Conservation (phyloP, 2,888 invertebrate genomes). For the Chirona hameri region DNA sequence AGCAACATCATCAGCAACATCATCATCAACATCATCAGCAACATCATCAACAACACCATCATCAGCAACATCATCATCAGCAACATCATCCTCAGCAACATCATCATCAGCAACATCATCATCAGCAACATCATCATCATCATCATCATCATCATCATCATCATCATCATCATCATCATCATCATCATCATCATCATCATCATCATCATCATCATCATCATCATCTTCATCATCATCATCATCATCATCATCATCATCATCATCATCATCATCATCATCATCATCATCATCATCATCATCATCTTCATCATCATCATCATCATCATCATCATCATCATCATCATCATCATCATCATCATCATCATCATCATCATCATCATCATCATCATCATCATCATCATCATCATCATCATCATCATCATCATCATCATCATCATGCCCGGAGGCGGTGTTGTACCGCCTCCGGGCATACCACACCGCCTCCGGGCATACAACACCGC, state of each 20-base stretch:
- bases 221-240: conserved; percentile 12
- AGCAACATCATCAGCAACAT: too few relatives aligned
- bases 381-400: conserved; percentile 22
- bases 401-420: conserved; percentile 22
- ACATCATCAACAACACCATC: too few relatives aligned
- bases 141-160: conserved; percentile 22
- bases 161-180: conserved; percentile 11
- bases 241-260: conserved; percentile 22
- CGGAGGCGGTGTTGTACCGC: not conserved
- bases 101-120: too few relatives aligned
- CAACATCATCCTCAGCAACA: too few relatives aligned
- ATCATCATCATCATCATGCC: conserved; percentile 7
- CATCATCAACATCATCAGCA: too few relatives aligned
- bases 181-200: conserved; percentile 12
- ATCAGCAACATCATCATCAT: too few relatives aligned
- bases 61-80: too few relatives aligned
- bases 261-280: conserved; percentile 22
- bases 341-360: conserved; percentile 22
- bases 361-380: conserved; percentile 22
- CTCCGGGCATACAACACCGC: too few relatives aligned
- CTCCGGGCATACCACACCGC: too few relatives aligned
- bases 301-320: conserved; percentile 12
- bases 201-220: conserved; percentile 22
- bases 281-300: conserved; percentile 22
- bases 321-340: conserved; percentile 22